Percentiles rank a stretch among this genome's conserved stretches.
These are phyloP conservation scores for Darevskia mixta DNA, from an alignment of 2,797 vertebrate species.

Conservation along the genomic window DNA sequence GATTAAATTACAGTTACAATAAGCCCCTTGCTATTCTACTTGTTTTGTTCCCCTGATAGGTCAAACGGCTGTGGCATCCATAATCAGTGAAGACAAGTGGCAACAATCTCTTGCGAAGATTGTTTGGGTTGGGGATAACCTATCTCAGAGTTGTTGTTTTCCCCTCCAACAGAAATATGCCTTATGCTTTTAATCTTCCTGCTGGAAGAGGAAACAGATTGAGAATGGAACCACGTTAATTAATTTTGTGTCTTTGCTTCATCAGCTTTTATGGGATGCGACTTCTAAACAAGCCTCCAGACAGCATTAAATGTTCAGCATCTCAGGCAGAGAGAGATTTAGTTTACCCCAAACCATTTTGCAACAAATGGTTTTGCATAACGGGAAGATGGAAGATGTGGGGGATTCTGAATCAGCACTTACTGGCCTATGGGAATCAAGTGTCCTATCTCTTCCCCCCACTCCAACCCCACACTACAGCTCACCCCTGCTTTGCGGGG, in stretches of 20 bases:
- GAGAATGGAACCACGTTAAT: conserved; percentile 66
- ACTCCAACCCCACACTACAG: neutral
- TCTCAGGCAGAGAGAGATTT: neutral
- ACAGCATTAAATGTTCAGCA: neutral
- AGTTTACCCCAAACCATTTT: conserved; percentile 25
- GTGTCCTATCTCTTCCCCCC: conserved; percentile 46
- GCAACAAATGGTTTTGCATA: neutral
- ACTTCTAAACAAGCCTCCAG: conserved; percentile 52
- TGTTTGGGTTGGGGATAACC: neutral
- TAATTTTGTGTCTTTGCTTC: conserved; percentile 47
- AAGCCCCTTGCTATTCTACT: neutral
- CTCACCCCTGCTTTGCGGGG: neutral
- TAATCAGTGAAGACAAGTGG: neutral
- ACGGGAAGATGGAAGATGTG: neutral
- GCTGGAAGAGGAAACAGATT: conserved; percentile 52
- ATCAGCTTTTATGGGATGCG: conserved; percentile 38
- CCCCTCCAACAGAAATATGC: neutral
- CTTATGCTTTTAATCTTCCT: neutral
- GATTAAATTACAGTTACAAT: neutral
- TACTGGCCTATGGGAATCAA: conserved; percentile 20
- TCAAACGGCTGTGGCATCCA: neutral
- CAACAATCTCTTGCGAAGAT: neutral
- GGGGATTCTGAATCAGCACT: conserved; percentile 21
- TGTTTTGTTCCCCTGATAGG: neutral
- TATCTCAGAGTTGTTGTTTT: neutral